Evolutionary conservation across 2,113 vertebrate genomes (phyloP).

Genomic region (Saccopteryx leptura): DNA sequence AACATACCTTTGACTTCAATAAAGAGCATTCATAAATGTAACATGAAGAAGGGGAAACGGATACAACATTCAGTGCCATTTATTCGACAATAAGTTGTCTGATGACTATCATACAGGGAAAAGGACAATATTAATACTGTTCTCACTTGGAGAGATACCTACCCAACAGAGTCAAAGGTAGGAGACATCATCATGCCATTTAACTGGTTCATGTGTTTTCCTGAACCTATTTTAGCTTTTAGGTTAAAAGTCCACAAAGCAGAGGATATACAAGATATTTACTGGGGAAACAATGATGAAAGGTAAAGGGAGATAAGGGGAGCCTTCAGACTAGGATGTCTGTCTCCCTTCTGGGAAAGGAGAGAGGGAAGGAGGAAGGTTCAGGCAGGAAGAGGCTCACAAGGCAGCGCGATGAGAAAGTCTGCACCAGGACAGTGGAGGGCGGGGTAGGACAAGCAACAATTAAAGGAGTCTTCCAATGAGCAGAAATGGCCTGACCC

Average conservation of each 20-base stretch:
- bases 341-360: conserved; percentile 5
- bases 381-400: not conserved
- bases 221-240: conserved; percentile 52
- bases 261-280: not conserved
- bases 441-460: not conserved
- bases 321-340: not conserved
- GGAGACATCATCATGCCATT: not conserved
- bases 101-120: not conserved
- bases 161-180: not conserved
- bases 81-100: conserved; percentile 15
- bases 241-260: conserved; percentile 22
- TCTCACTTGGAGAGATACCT: not conserved
- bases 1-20: not conserved
- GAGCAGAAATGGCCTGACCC: not conserved
- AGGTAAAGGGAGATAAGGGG: not conserved
- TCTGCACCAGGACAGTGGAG: not conserved
- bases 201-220: conserved; percentile 52
- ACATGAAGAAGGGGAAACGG: not conserved
- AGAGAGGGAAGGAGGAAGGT: not conserved
- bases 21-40: not conserved
- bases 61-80: not conserved
- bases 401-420: not conserved
- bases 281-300: not conserved
- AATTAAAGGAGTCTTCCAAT: not conserved
- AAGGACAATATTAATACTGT: not conserved